These are phyloP conservation scores for Panagrolaimus sp. DNA, from an alignment of 1,140 invertebrate species.

Conservation along the genomic window DNA sequence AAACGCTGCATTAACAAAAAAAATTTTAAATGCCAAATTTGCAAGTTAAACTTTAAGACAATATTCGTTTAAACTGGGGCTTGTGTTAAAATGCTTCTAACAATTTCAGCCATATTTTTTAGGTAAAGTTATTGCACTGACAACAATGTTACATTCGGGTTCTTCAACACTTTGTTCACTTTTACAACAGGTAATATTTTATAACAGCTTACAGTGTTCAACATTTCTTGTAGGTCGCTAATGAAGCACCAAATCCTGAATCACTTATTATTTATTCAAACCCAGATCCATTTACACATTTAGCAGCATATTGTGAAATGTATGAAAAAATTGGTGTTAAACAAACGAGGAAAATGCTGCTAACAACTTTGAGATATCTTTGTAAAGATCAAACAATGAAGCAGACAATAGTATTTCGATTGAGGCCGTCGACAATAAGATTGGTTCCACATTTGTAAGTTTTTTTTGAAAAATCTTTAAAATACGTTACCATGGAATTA, in stretches of 20 bases:
- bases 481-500: no score
- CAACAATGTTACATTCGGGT: constrained; percentile 5
- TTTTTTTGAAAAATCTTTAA: no score
- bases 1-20: no score
- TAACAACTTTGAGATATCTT: neutral
- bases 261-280: neutral
- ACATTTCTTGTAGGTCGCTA: neutral
- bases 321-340: neutral
- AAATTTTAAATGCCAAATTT: no score
- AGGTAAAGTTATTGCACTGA: neutral
- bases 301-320: neutral
- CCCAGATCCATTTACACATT: neutral
- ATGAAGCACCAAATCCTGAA: neutral
- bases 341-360: neutral
- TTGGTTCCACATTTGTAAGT: neutral
- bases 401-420: neutral
- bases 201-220: no score
- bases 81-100: no score
- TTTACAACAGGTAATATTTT: neutral
- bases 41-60: no score
- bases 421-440: neutral
- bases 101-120: no score
- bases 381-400: constrained; percentile 3
- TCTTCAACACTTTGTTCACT: constrained; percentile 4
- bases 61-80: no score